Evolutionary conservation across 23 tunicate genomes (phyloP), one percentile per base, ranked within the genome.

Genomic region (Aplidium turbinatum): DNA sequence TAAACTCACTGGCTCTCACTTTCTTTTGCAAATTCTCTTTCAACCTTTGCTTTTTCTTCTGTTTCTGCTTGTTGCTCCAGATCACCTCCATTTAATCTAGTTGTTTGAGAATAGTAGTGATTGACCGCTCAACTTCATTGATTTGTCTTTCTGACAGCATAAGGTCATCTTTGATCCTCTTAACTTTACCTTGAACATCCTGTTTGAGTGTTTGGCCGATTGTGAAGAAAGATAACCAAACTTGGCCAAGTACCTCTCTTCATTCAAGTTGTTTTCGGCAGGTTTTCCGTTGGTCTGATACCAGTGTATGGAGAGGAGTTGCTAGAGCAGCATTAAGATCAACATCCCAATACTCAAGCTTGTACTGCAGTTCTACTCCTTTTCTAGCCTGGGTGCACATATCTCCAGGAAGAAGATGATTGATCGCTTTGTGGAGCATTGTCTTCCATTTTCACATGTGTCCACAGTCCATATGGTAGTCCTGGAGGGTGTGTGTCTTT

Each of bases 161-260:
- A 61, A n/a, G 68, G 30, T 61, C 68, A 61, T 61, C 68, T 61
- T 61, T 61, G 11, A 61, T 61, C 20, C 68, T 11, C 38, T n/a
- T n/a, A n/a, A n/a, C n/a, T 61, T 61, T 32, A 38, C 68, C 38
- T 61, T 61, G 38, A 61, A 61, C 16, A 29, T 5, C n/a, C n/a
- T n/a, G n/a, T 61, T 29, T 61, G 22, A 61, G 38, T 61, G 68
- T 61, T 32, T 32, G 4, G 68, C 36, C 16, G 68, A 61, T n/a
- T 29, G 68, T 61, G 38, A 30, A 29, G 68, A 6, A 61, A 61
- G 36, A 23, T 61, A 29, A 6, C 68, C 68, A 32, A 61, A 61
- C 20, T n/a, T 30, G 36, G 68, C 36, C 38, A 61, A 61, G 68
- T 61, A 61, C 30, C 68, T 61, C 20, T 61, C 36, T 26, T 35